Conservation (phyloP, 2,888 invertebrate genomes). For the Trichopoda pennipes region DNA sequence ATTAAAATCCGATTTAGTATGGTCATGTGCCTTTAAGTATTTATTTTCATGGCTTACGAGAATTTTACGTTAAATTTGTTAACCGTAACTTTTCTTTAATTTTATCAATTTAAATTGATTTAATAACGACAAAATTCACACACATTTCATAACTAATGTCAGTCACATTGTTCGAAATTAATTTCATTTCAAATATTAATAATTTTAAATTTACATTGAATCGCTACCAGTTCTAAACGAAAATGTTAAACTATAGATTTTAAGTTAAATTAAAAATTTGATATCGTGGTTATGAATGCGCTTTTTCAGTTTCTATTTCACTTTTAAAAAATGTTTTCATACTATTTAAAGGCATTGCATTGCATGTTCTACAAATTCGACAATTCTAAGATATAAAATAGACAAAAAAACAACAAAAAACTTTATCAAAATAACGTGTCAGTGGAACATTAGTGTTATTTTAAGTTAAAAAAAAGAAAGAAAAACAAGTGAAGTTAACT, state of each 20-base stretch:
- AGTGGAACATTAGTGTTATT: slow-evolving; percentile 64
- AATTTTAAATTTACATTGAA: no score
- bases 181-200: no score
- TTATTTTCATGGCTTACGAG: slow-evolving; percentile 2
- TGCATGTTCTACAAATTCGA: slow-evolving; percentile 28
- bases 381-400: slow-evolving; percentile 27
- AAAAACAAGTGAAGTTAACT: slow-evolving; percentile 3
- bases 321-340: slow-evolving; percentile 5
- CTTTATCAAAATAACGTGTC: slow-evolving; percentile 63
- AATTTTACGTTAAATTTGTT: not conserved
- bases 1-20: slow-evolving; percentile 26
- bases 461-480: slow-evolving; percentile 7
- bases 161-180: no score
- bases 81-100: no score
- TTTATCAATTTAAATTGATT: no score
- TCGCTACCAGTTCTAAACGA: no score
- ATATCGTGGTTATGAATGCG: not conserved
- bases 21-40: not conserved
- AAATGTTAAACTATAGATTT: no score
- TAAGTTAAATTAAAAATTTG: not conserved
- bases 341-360: not conserved
- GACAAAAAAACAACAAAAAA: slow-evolving; percentile 40
- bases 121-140: no score
- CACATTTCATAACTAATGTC: no score
- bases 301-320: slow-evolving; percentile 25